Evolutionary conservation across 2,113 vertebrate species (phyloP).

Genomic region (Nicator chloris): DNA sequence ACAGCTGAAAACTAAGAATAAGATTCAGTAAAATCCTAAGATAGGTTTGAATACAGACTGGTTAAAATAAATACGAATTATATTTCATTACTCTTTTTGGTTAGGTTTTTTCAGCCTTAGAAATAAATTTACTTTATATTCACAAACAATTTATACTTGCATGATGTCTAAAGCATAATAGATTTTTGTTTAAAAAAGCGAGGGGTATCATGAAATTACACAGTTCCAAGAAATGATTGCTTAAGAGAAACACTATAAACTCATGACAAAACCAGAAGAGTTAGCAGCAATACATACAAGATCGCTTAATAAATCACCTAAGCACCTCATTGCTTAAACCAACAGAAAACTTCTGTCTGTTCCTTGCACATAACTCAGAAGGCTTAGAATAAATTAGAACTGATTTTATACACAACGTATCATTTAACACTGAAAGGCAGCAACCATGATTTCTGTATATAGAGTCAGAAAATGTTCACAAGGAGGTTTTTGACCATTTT

Average conservation of each 20-base stretch:
- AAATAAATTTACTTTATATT: constrained; percentile 6
- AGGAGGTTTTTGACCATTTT: background rate
- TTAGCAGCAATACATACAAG: background rate
- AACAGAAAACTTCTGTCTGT: constrained; percentile 21
- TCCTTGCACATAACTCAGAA: constrained; percentile 9
- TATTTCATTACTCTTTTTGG: background rate
- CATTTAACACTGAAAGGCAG: background rate
- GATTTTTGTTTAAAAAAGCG: constrained; percentile 9
- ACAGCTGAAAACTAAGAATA: background rate
- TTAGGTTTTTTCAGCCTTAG: background rate
- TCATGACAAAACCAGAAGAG: constrained; percentile 4
- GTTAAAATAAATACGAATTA: background rate
- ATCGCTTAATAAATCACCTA: constrained; percentile 34
- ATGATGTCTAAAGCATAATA: background rate
- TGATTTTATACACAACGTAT: background rate
- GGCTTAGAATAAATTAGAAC: background rate
- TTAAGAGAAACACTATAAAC: constrained; percentile 15
- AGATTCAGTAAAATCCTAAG: background rate
- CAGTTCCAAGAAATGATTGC: constrained; percentile 2
- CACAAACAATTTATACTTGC: constrained; percentile 11
- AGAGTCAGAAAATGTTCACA: background rate
- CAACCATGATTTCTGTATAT: background rate
- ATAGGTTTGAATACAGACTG: background rate
- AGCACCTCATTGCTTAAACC: constrained; percentile 42
- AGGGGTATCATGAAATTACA: background rate